phyloP scores from a whole-genome alignment of 2,797 vertebrate genomes.

The Arrhamphus sclerolepis region DNA sequence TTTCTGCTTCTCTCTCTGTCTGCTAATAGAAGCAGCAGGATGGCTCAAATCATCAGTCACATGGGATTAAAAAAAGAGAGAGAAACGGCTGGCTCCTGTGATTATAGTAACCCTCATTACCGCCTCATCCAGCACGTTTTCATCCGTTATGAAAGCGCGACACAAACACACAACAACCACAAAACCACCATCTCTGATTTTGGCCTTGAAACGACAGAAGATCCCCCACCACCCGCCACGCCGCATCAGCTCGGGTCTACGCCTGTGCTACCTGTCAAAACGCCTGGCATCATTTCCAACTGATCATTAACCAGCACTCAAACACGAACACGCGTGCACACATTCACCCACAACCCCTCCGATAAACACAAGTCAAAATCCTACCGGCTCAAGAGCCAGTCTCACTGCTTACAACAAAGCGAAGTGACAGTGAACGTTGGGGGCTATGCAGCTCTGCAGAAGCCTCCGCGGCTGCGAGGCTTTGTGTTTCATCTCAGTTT shows the following conservation, averaged over 20 bases:
- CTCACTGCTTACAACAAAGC: slow-evolving; percentile 38
- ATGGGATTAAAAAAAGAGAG: slow-evolving; percentile 22
- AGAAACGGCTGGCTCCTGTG: slow-evolving; percentile 9
- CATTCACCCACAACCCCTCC: slow-evolving; percentile 9
- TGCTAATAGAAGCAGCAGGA: too few species aligned
- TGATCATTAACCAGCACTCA: slow-evolving; percentile 14
- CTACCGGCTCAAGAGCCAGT: slow-evolving; percentile 14
- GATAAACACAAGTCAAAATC: slow-evolving; percentile 27
- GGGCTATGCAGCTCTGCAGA: slow-evolving; percentile 20
- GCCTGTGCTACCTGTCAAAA: slow-evolving; percentile 11
- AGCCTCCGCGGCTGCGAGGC: slow-evolving; percentile 20
- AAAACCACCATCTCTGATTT: slow-evolving; percentile 1
- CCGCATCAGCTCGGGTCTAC: not conserved
- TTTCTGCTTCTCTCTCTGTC: too few species aligned
- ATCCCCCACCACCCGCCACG: too few species aligned
- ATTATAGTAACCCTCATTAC: slow-evolving; percentile 6
- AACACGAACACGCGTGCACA: not conserved
- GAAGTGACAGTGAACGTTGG: slow-evolving; percentile 32
- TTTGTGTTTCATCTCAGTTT: slow-evolving; percentile 48
- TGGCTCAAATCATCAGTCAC: slow-evolving; percentile 3
- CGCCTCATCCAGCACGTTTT: slow-evolving; percentile 18
- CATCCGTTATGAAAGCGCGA: slow-evolving; percentile 21
- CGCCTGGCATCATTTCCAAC: slow-evolving; percentile 24
- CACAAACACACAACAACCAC: slow-evolving; percentile 5
- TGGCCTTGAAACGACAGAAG: slow-evolving; percentile 4